phyloP scores from a whole-genome alignment of 2,888 invertebrate genomes.

The Chrysina gloriosa region DNA sequence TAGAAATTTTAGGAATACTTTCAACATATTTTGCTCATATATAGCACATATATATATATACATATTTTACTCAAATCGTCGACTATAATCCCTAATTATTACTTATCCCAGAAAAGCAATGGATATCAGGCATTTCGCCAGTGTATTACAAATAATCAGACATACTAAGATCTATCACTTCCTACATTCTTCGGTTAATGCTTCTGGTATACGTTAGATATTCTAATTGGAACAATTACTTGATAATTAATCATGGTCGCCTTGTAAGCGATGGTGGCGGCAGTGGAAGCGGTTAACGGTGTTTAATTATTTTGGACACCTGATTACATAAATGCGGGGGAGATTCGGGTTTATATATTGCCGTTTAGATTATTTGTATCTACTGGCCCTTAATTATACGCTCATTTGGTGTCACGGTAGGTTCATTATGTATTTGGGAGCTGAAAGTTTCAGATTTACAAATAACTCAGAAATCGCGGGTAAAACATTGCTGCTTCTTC shows the following conservation, averaged over 20 bases:
- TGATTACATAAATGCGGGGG: constrained; percentile 12
- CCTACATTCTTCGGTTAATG: neutral
- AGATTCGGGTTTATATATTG: constrained; percentile 19
- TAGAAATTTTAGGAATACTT: too few species aligned
- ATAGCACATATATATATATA: too few species aligned
- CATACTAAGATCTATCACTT: too few species aligned
- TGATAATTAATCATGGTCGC: constrained; percentile 32
- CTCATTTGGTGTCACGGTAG: neutral
- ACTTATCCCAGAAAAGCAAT: constrained; percentile 3
- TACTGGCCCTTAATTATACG: constrained; percentile 1
- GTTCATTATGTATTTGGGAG: too few species aligned
- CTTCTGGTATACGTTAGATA: constrained; percentile 1
- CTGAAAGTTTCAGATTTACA: too few species aligned
- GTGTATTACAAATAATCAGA: constrained; percentile 20
- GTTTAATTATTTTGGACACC: constrained; percentile 29
- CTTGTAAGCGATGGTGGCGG: neutral
- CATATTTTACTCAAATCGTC: too few species aligned
- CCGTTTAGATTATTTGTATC: constrained; percentile 18
- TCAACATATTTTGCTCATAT: too few species aligned
- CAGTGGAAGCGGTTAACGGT: constrained; percentile 1
- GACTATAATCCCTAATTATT: too few species aligned
- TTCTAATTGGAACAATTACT: constrained; percentile 21
- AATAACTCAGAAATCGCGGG: too few species aligned
- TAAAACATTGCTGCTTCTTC: too few species aligned
- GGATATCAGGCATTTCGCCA: constrained; percentile 29